Evolutionary conservation across 2,113 vertebrate genomes (phyloP).

Genomic region (Microtus pennsylvanicus): DNA sequence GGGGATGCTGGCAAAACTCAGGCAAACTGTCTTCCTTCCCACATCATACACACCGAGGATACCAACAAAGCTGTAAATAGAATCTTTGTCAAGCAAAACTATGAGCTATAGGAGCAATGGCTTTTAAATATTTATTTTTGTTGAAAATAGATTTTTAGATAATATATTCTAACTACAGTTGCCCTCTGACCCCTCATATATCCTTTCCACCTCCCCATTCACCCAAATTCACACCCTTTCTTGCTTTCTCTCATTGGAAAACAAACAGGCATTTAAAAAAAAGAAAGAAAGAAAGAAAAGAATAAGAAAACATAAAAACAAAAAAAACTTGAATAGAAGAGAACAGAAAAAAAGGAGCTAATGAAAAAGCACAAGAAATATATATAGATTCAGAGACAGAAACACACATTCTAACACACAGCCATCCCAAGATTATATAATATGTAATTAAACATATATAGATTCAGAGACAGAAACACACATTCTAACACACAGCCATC

Average conservation of each 20-base stretch:
- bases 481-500: neutral
- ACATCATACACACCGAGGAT: no score
- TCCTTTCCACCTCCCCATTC: neutral
- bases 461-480: neutral
- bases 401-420: neutral
- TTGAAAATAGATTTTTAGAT: neutral
- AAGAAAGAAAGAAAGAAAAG: neutral
- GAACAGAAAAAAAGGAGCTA: neutral
- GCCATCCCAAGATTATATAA: neutral
- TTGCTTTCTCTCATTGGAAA: neutral
- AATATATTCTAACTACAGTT: neutral
- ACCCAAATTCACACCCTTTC: neutral
- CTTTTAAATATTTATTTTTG: neutral
- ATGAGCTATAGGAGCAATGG: fast-evolving
- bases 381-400: neutral
- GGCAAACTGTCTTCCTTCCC: neutral
- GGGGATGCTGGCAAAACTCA: neutral
- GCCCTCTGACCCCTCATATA: neutral
- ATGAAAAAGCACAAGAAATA: neutral
- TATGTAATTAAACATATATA: neutral
- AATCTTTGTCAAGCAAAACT: neutral
- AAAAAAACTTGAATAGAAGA: neutral
- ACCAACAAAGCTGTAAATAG: neutral
- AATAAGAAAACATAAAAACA: neutral
- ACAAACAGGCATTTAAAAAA: no score